Base-by-base conservation (phyloP, 2,888 invertebrate genomes). In the Isoperla grammatica region DNA sequence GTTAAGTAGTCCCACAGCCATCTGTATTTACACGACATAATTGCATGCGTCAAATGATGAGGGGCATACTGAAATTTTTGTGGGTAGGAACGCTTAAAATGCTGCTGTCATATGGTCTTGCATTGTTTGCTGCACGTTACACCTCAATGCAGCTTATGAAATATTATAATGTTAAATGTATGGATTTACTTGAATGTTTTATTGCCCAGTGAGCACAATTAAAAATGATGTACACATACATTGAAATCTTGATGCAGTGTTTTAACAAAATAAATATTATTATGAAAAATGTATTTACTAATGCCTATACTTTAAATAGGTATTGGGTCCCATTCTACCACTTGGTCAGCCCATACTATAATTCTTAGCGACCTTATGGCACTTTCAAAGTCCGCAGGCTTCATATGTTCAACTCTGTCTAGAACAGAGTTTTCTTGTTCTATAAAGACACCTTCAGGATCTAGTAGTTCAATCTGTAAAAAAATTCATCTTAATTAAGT, bases 341-440 rank as follows among this genome's bases (percentile, higher is more conserved):
- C 39, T 53, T 53, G 39, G 17, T 37, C 13, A 11, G 20, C 37
- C 53, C 53, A 53, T 17, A 53, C 53, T 15, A 53, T 37, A n/a
- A 37, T 39, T 9, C 53, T 12, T 2, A 53, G 20, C 12, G 35
- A 20, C 19, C 20, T 37, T 9, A 53, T 35, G n/a, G 29, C 53
- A 4, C 39, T 39, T 37, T 39, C 37, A 37, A 53, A 39, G 1
- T 17, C 19, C n/a, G 2, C 37, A 9, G 53, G n/a, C 8, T 29
- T 29, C 29, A 29, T 4, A 8, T 29, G 29, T 20, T 39, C 11
- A 17, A 37, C 19, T 53, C 39, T 15, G 2, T 39, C 37, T 11
- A 53, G 6, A 35, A 20, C 17, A 39, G 3, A 3, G 15, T 53
- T 13, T 5, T 15, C 53, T 2, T 15, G 11, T 12, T 39, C 20